phyloP scores from a whole-genome alignment of 2,888 invertebrate genomes.

The Phasia obesa region DNA sequence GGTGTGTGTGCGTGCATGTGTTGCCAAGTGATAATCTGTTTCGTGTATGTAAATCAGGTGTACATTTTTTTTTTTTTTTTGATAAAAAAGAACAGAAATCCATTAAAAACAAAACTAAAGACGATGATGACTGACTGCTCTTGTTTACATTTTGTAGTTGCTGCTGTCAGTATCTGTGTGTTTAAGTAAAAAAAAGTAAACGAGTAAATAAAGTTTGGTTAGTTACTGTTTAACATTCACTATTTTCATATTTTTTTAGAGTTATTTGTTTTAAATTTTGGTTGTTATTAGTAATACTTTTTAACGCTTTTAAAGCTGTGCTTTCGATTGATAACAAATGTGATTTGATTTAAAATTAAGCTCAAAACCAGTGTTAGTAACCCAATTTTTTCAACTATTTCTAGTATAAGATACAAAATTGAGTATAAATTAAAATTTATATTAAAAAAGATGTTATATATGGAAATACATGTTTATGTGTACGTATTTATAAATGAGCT shows the following conservation, averaged over 20 bases:
- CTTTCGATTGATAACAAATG: neutral
- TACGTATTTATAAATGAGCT: too few relatives aligned
- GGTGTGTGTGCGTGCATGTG: conserved; percentile 9
- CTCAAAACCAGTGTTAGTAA: too few relatives aligned
- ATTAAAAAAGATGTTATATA: too few relatives aligned
- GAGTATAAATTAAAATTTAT: too few relatives aligned
- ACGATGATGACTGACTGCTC: neutral
- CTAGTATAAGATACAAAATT: too few relatives aligned
- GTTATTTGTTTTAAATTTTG: conserved; percentile 29
- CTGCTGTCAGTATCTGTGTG: conserved; percentile 7
- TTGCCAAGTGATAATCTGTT: conserved; percentile 69
- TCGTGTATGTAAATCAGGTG: conserved; percentile 77
- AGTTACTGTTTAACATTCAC: conserved; percentile 35
- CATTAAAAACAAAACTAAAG: conserved; percentile 37
- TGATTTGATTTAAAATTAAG: neutral
- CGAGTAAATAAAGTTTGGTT: conserved; percentile 14
- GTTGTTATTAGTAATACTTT: neutral
- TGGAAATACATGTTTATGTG: too few relatives aligned
- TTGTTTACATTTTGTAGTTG: conserved; percentile 33
- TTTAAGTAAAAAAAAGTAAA: neutral
- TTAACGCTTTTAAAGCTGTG: neutral
- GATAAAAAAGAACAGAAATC: conserved; percentile 13
- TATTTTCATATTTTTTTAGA: neutral
- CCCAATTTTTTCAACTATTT: too few relatives aligned
- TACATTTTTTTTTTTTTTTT: too few relatives aligned